Conservation (phyloP, 2,113 vertebrate species). For the Passer domesticus region DNA sequence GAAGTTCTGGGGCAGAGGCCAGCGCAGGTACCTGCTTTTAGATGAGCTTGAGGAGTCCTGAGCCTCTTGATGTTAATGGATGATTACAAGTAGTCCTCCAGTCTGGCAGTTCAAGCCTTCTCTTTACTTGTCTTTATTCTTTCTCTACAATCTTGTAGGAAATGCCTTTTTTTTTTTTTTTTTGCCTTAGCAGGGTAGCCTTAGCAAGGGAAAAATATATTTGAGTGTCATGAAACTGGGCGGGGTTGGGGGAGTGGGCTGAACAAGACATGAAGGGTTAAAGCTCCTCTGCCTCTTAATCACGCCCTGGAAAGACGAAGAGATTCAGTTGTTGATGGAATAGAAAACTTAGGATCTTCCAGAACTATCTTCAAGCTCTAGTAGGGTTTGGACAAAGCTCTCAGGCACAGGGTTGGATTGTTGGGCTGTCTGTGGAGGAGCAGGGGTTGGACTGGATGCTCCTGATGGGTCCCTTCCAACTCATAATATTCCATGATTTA, state of each 20-base stretch:
- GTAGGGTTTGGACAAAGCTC: accelerated
- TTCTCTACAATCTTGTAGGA: neutral
- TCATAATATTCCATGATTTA: neutral
- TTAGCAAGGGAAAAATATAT: neutral
- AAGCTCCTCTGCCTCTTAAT: neutral
- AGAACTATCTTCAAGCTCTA: neutral
- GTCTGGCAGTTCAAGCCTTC: neutral
- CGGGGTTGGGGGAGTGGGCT: neutral
- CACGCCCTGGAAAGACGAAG: neutral
- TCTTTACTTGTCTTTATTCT: neutral
- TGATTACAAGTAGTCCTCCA: too few species aligned
- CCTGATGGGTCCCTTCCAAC: neutral
- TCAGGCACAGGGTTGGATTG: neutral
- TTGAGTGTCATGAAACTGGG: neutral
- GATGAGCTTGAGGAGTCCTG: neutral
- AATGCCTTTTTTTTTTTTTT: neutral
- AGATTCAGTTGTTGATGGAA: neutral
- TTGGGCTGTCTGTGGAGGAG: neutral
- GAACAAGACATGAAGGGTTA: neutral
- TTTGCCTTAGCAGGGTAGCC: neutral
- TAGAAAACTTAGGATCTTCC: neutral
- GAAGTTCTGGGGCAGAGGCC: neutral
- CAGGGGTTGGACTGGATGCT: neutral
- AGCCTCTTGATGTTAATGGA: neutral
- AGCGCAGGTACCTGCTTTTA: neutral